A percentile compares a stretch with the other conserved stretches of the same genome.
These are phyloP conservation scores for Phenganax marumi DNA, from an alignment of 92 coral and sea anemone species.

Conservation along the genomic window DNA sequence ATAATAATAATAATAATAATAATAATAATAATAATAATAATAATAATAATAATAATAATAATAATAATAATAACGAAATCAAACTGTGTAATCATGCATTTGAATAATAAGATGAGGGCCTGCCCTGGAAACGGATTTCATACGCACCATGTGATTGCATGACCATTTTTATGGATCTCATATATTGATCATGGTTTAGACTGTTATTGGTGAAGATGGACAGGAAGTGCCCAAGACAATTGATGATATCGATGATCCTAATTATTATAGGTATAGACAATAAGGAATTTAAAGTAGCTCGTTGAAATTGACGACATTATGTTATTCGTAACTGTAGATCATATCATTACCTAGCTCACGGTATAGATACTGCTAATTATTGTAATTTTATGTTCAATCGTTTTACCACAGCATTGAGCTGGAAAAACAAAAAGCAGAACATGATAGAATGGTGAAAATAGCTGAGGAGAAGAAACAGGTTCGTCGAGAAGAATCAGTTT, in stretches of 20 bases:
- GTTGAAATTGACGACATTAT: no score
- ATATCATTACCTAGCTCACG: not conserved
- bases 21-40: no score
- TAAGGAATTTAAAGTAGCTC: no score
- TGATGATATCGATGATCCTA: conserved; percentile 95
- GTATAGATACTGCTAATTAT: not conserved
- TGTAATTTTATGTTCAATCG: no score
- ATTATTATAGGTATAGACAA: conserved; percentile 71
- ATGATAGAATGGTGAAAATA: conserved; percentile 90
- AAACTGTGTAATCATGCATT: no score
- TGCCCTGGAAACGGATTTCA: not conserved
- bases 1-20: no score
- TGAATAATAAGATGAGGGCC: no score
- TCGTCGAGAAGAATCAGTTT: no score
- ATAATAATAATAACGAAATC: no score
- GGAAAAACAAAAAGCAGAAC: conserved; percentile 98
- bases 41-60: no score
- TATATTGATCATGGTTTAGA: conserved; percentile 51
- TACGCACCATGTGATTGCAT: not conserved
- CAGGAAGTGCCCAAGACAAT: conserved; percentile 84
- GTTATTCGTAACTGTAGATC: no score
- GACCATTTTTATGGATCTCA: not conserved
- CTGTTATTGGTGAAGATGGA: conserved; percentile 90
- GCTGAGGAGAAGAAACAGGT: conserved; percentile 99
- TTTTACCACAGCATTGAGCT: conserved; percentile 72